These are phyloP conservation scores for Cyprinodon tularosa DNA, from an alignment of 2,113 vertebrate genomes.

Conservation along the genomic window DNA sequence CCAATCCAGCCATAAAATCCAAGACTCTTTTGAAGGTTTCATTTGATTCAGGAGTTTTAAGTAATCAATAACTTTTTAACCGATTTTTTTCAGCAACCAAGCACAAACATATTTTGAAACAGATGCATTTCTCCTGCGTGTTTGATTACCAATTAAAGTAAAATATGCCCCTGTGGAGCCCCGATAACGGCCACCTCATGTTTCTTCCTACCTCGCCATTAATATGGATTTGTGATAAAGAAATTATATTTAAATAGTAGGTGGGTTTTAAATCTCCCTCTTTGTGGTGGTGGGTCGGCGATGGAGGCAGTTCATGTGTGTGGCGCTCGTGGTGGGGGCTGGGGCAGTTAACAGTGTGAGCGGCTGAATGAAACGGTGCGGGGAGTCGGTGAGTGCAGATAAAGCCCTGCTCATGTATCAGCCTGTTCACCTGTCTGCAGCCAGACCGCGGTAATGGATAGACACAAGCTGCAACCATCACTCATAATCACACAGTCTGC, in stretches of 20 bases:
- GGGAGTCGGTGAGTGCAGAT: constrained; percentile 73
- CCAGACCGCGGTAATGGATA: constrained; percentile 69
- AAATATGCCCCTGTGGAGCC: constrained; percentile 22
- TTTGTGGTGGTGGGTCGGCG: constrained; percentile 30
- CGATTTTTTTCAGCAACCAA: background rate
- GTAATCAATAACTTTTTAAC: constrained; percentile 31
- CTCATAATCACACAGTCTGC: constrained; percentile 65
- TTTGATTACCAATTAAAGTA: constrained; percentile 43
- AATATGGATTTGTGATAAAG: constrained; percentile 40
- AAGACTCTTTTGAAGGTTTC: background rate
- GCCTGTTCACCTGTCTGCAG: constrained; percentile 76
- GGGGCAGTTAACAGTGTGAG: constrained; percentile 48
- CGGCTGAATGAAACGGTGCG: constrained; percentile 59
- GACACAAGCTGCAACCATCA: constrained; percentile 67
- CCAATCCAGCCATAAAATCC: background rate
- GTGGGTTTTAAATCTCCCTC: constrained; percentile 28
- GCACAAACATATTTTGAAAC: constrained; percentile 23
- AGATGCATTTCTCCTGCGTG: constrained; percentile 11
- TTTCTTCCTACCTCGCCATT: constrained; percentile 37
- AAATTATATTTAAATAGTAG: constrained; percentile 52
- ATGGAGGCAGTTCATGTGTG: constrained; percentile 13
- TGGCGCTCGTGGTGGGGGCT: background rate
- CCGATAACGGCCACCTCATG: constrained; percentile 55
- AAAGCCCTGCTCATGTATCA: constrained; percentile 77
- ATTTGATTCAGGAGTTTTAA: constrained; percentile 28